phyloP scores from a whole-genome alignment of 2,888 invertebrate genomes.

The Peribatodes rhomboidaria region DNA sequence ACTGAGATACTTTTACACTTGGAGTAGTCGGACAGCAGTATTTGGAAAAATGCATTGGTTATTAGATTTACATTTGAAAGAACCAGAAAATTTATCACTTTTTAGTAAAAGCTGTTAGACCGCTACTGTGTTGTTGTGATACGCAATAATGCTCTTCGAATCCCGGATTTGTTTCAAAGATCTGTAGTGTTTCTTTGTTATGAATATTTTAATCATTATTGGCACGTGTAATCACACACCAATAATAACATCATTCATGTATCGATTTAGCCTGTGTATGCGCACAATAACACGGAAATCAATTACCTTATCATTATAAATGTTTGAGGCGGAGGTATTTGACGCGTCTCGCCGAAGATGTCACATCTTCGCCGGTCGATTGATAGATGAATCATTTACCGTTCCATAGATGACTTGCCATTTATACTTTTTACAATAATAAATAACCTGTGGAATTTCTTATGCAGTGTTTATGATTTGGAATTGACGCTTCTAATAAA shows the following conservation, averaged over 20 bases:
- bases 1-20: slow-evolving; percentile 8
- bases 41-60: background rate
- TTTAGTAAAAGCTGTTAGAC: background rate
- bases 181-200: background rate
- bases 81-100: no score
- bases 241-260: slow-evolving; percentile 18
- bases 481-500: slow-evolving; percentile 43
- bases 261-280: slow-evolving; percentile 46
- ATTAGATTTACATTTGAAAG: background rate
- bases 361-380: slow-evolving; percentile 56
- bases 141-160: background rate
- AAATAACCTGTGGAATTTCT: slow-evolving; percentile 56
- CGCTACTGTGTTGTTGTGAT: no score
- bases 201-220: slow-evolving; percentile 7
- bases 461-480: slow-evolving; percentile 44
- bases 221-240: slow-evolving; percentile 22
- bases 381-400: slow-evolving; percentile 71
- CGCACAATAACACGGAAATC: slow-evolving; percentile 54
- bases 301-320: slow-evolving; percentile 59
- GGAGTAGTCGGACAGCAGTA: background rate
- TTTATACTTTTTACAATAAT: slow-evolving; percentile 56
- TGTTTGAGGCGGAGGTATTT: slow-evolving; percentile 62
- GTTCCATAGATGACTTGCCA: slow-evolving; percentile 73
- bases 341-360: slow-evolving; percentile 62
- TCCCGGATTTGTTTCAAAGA: background rate